Conservation (phyloP, 2,113 vertebrate genomes). For the Mormyrus iriodes region DNA sequence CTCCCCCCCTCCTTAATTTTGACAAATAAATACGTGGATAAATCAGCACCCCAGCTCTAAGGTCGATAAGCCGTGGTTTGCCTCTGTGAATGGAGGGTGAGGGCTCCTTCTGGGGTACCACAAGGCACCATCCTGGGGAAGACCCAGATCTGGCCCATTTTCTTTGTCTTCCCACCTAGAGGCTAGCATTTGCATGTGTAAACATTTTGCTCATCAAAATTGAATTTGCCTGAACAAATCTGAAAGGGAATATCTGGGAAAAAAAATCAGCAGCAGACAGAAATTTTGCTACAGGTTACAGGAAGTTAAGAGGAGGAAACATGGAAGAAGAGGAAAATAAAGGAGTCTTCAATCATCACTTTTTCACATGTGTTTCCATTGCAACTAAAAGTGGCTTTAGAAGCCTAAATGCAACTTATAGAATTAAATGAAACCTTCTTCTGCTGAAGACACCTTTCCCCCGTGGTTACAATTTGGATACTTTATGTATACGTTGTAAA, state of each 20-base stretch:
- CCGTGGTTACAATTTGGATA: constrained; percentile 75
- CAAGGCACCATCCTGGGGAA: constrained; percentile 76
- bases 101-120: constrained; percentile 73
- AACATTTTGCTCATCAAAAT: constrained; percentile 67
- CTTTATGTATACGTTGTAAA: constrained; percentile 86
- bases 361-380: not conserved
- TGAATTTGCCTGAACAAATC: constrained; percentile 82
- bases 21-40: constrained; percentile 33
- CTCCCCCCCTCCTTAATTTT: constrained; percentile 75
- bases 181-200: constrained; percentile 64
- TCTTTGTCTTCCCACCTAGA: constrained; percentile 52
- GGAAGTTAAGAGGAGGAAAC: constrained; percentile 73
- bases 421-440: constrained; percentile 3
- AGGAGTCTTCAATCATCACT: constrained; percentile 24
- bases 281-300: constrained; percentile 78
- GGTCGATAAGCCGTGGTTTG: constrained; percentile 70
- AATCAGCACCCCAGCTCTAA: constrained; percentile 64
- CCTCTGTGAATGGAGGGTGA: constrained; percentile 66
- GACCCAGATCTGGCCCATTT: constrained; percentile 66
- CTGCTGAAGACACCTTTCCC: constrained; percentile 45
- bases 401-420: not conserved
- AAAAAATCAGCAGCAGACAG: constrained; percentile 70
- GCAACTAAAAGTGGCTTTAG: not conserved
- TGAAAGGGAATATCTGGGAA: constrained; percentile 76
- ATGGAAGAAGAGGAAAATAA: constrained; percentile 57